A percentile compares a stretch with the other conserved stretches of the same genome.
phyloP scores from a whole-genome alignment of 2,888 invertebrate genomes.

The Plagiodera versicolora region DNA sequence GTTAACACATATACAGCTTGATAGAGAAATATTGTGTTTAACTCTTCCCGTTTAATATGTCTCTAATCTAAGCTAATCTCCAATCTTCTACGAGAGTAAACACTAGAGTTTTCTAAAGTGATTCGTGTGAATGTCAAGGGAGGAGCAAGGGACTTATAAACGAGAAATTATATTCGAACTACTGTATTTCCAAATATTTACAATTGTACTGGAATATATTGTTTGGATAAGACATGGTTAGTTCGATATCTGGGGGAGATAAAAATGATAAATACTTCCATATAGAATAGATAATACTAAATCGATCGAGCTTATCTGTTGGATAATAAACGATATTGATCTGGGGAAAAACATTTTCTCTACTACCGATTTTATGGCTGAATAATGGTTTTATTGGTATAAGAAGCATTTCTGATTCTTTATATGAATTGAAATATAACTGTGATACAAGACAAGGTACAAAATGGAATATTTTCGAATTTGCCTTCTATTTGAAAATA shows the following conservation, averaged over 20 bases:
- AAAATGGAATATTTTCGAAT: no score
- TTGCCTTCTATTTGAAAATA: no score
- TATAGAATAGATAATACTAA: slow-evolving; percentile 31
- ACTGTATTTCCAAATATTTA: slow-evolving; percentile 37
- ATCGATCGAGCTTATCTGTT: slow-evolving; percentile 29
- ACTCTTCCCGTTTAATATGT: not conserved
- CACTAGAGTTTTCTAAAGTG: slow-evolving; percentile 31
- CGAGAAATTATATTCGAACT: slow-evolving; percentile 33
- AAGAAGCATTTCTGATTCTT: no score
- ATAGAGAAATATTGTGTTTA: slow-evolving; percentile 12
- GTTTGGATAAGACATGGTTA: slow-evolving; percentile 31
- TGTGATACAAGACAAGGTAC: no score
- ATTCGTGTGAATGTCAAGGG: slow-evolving; percentile 29
- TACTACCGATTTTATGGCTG: slow-evolving; percentile 32
- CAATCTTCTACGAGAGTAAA: slow-evolving; percentile 22
- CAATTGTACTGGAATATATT: slow-evolving; percentile 17
- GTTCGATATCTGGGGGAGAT: slow-evolving; percentile 21
- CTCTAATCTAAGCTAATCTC: slow-evolving; percentile 19
- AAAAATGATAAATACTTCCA: slow-evolving; percentile 26
- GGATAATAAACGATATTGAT: slow-evolving; percentile 27
- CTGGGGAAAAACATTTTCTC: slow-evolving; percentile 28
- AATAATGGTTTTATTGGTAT: slow-evolving; percentile 27
- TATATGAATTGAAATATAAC: not conserved
- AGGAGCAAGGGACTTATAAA: slow-evolving; percentile 28
- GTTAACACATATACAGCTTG: slow-evolving; percentile 23